A percentile compares a stretch with the other conserved stretches of the same genome.
Conservation (phyloP, 2,888 invertebrate species). For the Parelbella ahira region DNA sequence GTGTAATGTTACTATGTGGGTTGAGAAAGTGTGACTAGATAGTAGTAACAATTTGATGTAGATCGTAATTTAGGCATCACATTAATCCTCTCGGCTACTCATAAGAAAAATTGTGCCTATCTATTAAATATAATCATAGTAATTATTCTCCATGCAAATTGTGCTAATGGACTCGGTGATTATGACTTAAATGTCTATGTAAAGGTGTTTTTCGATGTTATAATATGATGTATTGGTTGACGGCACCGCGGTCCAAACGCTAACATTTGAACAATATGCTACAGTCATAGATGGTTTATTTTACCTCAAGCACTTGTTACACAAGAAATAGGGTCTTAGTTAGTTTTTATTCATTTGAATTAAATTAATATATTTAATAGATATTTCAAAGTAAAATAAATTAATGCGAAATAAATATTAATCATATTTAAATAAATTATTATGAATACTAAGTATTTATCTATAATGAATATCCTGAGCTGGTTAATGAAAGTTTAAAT, state of each 20-base stretch:
- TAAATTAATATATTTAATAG: slow-evolving; percentile 16
- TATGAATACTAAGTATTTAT: too few species aligned
- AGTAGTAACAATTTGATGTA: slow-evolving; percentile 27
- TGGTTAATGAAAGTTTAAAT: too few species aligned
- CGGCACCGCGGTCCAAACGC: not conserved
- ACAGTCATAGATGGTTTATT: slow-evolving; percentile 24
- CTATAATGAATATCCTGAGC: too few species aligned
- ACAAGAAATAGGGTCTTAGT: slow-evolving; percentile 32
- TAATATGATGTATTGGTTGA: not conserved
- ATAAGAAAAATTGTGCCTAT: slow-evolving; percentile 29
- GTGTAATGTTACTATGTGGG: slow-evolving; percentile 22
- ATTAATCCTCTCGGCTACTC: slow-evolving; percentile 31
- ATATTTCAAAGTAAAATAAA: slow-evolving; percentile 12
- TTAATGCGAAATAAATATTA: slow-evolving; percentile 15
- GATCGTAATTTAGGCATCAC: slow-evolving; percentile 38
- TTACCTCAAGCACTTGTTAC: slow-evolving; percentile 41
- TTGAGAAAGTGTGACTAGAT: slow-evolving; percentile 33
- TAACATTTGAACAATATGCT: too few species aligned
- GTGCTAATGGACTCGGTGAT: slow-evolving; percentile 21
- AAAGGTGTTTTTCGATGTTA: too few species aligned
- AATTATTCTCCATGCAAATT: not conserved
- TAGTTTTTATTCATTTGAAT: slow-evolving; percentile 30
- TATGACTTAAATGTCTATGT: slow-evolving; percentile 9
- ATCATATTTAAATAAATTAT: slow-evolving; percentile 21
- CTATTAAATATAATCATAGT: slow-evolving; percentile 18